A percentile compares a stretch with the other conserved stretches of the same genome.
phyloP scores from a whole-genome alignment of 2,888 invertebrate species.

The Synergus umbraculus region DNA sequence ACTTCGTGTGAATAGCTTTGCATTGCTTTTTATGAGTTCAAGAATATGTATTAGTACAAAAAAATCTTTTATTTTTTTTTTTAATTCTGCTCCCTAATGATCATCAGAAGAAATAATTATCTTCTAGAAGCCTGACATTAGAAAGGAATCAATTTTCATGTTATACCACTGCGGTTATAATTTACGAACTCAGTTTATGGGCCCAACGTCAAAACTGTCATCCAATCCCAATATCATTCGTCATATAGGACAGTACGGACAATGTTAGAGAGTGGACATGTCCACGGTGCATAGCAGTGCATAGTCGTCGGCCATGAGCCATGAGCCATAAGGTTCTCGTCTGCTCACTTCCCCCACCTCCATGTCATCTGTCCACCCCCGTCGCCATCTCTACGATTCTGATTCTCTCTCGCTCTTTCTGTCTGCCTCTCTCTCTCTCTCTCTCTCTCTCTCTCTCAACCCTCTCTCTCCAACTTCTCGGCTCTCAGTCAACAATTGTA shows the following conservation, averaged over 20 bases:
- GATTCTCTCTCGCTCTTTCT: slow-evolving; percentile 51
- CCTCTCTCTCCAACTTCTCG: slow-evolving; percentile 51
- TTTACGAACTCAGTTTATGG: slow-evolving; percentile 47
- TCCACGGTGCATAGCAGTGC: slow-evolving; percentile 57
- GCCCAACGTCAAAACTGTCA: slow-evolving; percentile 71
- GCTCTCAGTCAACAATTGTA: slow-evolving; percentile 31
- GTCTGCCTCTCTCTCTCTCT: slow-evolving; percentile 60
- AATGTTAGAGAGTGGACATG: slow-evolving; percentile 59
- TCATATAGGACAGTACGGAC: slow-evolving; percentile 68
- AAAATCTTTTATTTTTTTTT: too few species aligned
- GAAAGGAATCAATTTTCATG: slow-evolving; percentile 23
- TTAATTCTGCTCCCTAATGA: too few species aligned
- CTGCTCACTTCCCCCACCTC: slow-evolving; percentile 45
- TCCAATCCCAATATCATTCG: slow-evolving; percentile 69
- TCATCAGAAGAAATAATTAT: neutral
- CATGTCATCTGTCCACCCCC: slow-evolving; percentile 36
- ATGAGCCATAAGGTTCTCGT: slow-evolving; percentile 60
- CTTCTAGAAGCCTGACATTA: neutral
- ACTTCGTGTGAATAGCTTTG: too few species aligned
- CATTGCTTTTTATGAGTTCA: too few species aligned
- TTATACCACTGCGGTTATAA: slow-evolving; percentile 17
- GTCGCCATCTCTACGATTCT: slow-evolving; percentile 44
- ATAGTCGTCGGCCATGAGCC: slow-evolving; percentile 64
- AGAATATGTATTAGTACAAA: too few species aligned
- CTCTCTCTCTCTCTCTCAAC: slow-evolving; percentile 60